Base-by-base conservation (phyloP, 1,140 invertebrate species). In the Steinernema khuongi region DNA sequence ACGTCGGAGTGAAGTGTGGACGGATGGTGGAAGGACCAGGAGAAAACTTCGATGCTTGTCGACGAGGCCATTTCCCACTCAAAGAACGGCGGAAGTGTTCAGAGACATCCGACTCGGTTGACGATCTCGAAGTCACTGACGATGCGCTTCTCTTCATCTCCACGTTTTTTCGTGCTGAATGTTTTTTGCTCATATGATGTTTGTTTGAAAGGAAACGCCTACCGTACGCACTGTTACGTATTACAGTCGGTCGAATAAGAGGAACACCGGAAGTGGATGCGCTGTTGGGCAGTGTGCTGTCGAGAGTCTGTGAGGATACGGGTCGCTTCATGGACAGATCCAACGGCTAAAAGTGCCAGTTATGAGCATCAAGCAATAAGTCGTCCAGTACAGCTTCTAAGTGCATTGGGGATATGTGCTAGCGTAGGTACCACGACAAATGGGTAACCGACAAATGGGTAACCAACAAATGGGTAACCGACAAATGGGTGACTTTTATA, bases 1-100 rank as follows among this genome's bases (percentile, higher is more conserved):
- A 18, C 30, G 31, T 30, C 66, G 31, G 66, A 31, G 4, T 28
- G 66, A 31, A 31, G 28, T 11, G 31, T 31, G 14, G 71, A 31
- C 28, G 66, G 44, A 72, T 66, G 71, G 30, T 67, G 28, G 31
- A 31, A 30, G 31, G 26, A 22, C 7, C 50, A 74, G 31, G 14
- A 17, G 74, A 32, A 43, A 78, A 77, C 31, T 76, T 75, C 30
- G 76, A 32, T 19, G 75, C 31, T 7, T 43, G 74, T 4, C 76
- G 76, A 4, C 76, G 68, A 26, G 76, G 76, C 76, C 76, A 77
- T 68, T 77, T 77, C 26, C 76, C 76, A 36, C 77, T 79, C 26
- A 77, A 30, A 32, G 76, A 77, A 44, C 76, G 77, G 19, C 76
- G 76, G 44, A 77, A 77, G 33, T 77, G 76, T 30, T 77, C 76